Evolutionary conservation across 2,888 invertebrate species (phyloP).

Genomic region (Carpatolechia fugitivella): DNA sequence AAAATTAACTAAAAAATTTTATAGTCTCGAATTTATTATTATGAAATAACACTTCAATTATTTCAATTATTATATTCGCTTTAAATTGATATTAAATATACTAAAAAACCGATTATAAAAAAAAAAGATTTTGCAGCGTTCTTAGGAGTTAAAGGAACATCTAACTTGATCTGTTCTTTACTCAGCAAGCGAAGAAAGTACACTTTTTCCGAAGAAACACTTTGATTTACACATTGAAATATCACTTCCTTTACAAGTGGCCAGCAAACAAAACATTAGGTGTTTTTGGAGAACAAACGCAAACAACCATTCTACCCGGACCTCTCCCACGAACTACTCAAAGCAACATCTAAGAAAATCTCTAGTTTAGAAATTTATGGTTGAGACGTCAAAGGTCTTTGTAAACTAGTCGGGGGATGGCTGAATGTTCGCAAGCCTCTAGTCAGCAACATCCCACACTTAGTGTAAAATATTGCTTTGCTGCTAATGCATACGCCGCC

Average conservation of each 20-base stretch:
- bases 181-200: not conserved
- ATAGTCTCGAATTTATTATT: no score
- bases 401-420: not conserved
- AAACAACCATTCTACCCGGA: not conserved
- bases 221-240: slow-evolving; percentile 16
- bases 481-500: slow-evolving; percentile 43
- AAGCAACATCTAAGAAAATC: no score
- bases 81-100: no score
- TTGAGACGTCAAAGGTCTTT: not conserved
- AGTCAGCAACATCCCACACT: slow-evolving; percentile 41
- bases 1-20: no score
- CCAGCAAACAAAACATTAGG: slow-evolving; percentile 10
- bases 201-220: not conserved
- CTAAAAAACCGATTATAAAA: no score
- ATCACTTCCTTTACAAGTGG: slow-evolving; percentile 12
- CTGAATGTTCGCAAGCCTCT: slow-evolving; percentile 24
- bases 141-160: no score
- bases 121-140: no score
- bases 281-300: slow-evolving; percentile 4
- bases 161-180: no score
- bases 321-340: not conserved
- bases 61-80: no score
- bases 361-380: no score
- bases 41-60: no score
- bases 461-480: slow-evolving; percentile 52